These are phyloP conservation scores for Malthinus flaveolus DNA, from an alignment of 2,888 invertebrate genomes.

Conservation along the genomic window DNA sequence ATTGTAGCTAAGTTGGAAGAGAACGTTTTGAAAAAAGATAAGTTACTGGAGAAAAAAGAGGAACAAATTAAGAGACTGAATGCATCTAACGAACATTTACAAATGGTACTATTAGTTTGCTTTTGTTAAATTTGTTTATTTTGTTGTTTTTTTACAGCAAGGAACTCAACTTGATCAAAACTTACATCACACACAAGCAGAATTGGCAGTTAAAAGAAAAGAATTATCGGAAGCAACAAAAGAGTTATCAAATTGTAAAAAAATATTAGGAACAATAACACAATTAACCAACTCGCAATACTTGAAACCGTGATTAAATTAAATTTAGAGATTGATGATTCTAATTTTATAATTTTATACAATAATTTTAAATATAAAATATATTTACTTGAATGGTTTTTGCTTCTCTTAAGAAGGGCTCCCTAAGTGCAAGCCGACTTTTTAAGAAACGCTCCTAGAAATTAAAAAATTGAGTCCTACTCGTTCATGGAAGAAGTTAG, in stretches of 20 bases:
- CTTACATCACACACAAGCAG: constrained; percentile 34
- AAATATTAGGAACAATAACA: constrained; percentile 47
- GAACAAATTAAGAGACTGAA: constrained; percentile 41
- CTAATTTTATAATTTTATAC: no score
- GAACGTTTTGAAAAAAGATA: constrained; percentile 45
- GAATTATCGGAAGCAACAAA: constrained; percentile 41
- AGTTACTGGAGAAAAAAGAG: constrained; percentile 45
- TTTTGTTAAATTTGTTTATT: not conserved
- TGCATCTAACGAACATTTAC: constrained; percentile 40
- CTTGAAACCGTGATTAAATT: no score
- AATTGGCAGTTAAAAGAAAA: constrained; percentile 35
- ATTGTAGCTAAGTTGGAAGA: constrained; percentile 45
- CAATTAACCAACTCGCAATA: constrained; percentile 39
- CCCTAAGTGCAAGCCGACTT: no score
- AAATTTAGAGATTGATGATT: no score
- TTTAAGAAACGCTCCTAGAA: no score
- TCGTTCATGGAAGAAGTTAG: no score
- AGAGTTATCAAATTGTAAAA: constrained; percentile 40
- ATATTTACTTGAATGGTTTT: no score
- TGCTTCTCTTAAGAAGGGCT: no score
- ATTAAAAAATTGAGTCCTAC: no score
- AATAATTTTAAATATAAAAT: no score
- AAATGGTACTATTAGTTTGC: no score
- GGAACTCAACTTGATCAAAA: constrained; percentile 40
- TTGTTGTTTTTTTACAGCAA: constrained; percentile 39